Conservation (phyloP, 2,888 invertebrate genomes). For the Mechanitis mazaeus region DNA sequence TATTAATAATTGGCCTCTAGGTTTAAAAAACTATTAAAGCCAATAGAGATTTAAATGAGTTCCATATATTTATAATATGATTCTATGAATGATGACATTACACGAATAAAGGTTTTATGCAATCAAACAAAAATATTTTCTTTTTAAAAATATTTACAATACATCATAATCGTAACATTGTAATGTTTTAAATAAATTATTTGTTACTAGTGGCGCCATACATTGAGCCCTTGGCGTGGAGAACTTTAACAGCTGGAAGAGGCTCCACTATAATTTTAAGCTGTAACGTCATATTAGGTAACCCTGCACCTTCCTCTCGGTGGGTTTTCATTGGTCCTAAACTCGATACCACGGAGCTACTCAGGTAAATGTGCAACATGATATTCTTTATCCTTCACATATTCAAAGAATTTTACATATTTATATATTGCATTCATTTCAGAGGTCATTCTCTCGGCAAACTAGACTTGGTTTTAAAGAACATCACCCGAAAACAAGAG, state of each 20-base stretch:
- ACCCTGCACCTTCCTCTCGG: constrained; percentile 46
- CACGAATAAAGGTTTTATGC: too few relatives aligned
- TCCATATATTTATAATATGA: background rate
- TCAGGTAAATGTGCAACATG: constrained; percentile 35
- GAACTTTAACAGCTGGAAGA: constrained; percentile 29
- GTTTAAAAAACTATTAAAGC: too few relatives aligned
- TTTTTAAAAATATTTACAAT: too few relatives aligned
- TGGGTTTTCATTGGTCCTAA: constrained; percentile 50
- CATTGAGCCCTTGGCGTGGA: constrained; percentile 41
- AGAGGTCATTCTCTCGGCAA: constrained; percentile 23
- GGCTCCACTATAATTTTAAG: constrained; percentile 38
- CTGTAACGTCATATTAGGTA: constrained; percentile 48
- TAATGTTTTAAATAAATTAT: background rate
- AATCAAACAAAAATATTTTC: too few relatives aligned
- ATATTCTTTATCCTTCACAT: background rate
- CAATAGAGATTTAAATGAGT: too few relatives aligned
- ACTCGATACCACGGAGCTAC: constrained; percentile 34
- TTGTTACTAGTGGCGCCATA: constrained; percentile 51
- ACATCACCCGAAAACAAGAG: constrained; percentile 42
- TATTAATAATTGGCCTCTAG: too few relatives aligned
- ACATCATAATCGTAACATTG: background rate
- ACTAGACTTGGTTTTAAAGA: constrained; percentile 35
- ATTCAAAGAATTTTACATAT: background rate
- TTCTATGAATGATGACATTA: background rate
- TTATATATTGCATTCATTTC: constrained; percentile 19